Percentiles rank a stretch among this genome's conserved stretches.
Evolutionary conservation across 2,797 vertebrate species (phyloP).

Genomic region (Hyperoplus lanceolatus): DNA sequence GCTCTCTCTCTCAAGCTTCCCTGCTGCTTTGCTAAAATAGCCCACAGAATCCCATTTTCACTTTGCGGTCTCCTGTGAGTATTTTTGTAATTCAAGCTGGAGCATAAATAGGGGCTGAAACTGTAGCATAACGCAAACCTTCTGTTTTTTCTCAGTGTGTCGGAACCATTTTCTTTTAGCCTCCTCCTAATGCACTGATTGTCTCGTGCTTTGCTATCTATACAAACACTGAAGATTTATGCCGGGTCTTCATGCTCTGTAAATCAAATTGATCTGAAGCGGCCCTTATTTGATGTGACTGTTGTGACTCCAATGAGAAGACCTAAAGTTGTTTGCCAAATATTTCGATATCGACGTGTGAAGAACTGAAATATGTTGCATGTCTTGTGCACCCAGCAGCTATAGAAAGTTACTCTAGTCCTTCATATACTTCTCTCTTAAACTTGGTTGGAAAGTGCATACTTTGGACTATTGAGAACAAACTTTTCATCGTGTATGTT

Average conservation of each 20-base stretch:
- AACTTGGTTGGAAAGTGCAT: neutral
- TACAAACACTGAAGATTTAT: conserved; percentile 36
- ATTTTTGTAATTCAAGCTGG: conserved; percentile 53
- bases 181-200: conserved; percentile 1
- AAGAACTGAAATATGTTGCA: neutral
- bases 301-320: conserved; percentile 30
- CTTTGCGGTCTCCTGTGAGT: conserved; percentile 29
- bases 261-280: conserved; percentile 48
- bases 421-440: neutral
- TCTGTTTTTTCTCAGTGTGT: conserved; percentile 55
- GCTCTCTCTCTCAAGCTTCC: too few relatives aligned
- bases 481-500: neutral
- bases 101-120: conserved; percentile 54
- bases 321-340: conserved; percentile 35
- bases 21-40: conserved; percentile 17
- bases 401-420: neutral
- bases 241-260: conserved; percentile 20
- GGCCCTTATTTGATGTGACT: conserved; percentile 25
- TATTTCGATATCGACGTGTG: conserved; percentile 9
- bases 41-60: conserved; percentile 44
- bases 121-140: conserved; percentile 60
- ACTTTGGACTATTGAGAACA: neutral
- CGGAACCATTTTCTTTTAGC: conserved; percentile 35
- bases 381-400: neutral
- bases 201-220: conserved; percentile 43